Evolutionary conservation across 2,888 invertebrate genomes (phyloP).

Genomic region (Smittia sp.): DNA sequence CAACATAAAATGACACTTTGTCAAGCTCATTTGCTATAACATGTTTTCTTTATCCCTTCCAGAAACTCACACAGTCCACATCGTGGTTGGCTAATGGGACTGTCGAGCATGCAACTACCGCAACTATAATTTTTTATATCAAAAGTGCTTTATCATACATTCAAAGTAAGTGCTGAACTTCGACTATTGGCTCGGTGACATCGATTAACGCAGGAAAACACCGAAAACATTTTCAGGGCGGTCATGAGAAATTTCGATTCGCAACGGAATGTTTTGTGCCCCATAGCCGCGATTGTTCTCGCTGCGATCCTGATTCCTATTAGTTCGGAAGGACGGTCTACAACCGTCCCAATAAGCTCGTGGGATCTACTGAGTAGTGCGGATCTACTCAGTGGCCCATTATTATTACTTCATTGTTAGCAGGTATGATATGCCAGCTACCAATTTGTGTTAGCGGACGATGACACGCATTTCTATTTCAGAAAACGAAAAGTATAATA

Average conservation of each 20-base stretch:
- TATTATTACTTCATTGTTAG: conserved; percentile 61
- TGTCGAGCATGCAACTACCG: conserved; percentile 32
- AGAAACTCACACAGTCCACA: conserved; percentile 15
- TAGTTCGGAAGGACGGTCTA: conserved; percentile 56
- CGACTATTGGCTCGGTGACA: background rate
- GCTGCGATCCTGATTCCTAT: conserved; percentile 58
- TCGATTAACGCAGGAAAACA: background rate
- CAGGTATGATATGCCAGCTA: conserved; percentile 51
- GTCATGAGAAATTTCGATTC: conserved; percentile 71
- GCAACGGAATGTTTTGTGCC: conserved; percentile 67
- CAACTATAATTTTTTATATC: conserved; percentile 41
- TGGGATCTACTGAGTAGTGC: conserved; percentile 50
- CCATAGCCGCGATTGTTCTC: conserved; percentile 52
- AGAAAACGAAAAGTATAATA: conserved; percentile 37
- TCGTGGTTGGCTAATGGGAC: conserved; percentile 29
- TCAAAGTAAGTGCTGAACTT: conserved; percentile 28
- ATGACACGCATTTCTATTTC: background rate
- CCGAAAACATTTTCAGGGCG: conserved; percentile 55
- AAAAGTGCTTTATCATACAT: conserved; percentile 41
- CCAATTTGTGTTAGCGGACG: background rate
- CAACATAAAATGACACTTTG: too few species aligned
- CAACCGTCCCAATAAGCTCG: conserved; percentile 56
- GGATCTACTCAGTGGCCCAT: conserved; percentile 58
- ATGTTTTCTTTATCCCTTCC: background rate
- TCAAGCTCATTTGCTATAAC: too few species aligned